These are phyloP conservation scores for Sterna hirundo DNA, from an alignment of 2,113 vertebrate species.

Conservation along the genomic window DNA sequence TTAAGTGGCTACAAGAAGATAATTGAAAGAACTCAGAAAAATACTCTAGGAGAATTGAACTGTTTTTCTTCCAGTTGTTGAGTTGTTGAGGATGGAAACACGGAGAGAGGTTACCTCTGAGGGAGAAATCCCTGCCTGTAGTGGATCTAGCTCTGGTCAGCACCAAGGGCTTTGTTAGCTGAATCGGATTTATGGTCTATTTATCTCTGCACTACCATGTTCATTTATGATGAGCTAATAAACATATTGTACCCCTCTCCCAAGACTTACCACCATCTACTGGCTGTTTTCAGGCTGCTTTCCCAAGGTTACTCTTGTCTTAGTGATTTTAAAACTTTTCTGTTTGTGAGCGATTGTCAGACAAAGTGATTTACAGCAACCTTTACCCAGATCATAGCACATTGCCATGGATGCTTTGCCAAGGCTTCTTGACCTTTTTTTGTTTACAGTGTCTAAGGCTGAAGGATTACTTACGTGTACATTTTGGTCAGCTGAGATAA, in stretches of 20 bases:
- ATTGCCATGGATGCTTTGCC: background rate
- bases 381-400: background rate
- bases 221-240: background rate
- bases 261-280: background rate
- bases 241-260: background rate
- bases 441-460: background rate
- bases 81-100: background rate
- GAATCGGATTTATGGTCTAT: background rate
- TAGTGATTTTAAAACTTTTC: background rate
- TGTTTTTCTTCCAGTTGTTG: background rate
- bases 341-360: background rate
- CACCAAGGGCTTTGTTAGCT: background rate
- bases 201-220: background rate
- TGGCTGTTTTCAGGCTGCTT: background rate
- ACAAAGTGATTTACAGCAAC: conserved; percentile 24
- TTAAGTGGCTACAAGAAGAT: background rate
- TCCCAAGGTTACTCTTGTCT: background rate
- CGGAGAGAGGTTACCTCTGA: background rate
- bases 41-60: background rate
- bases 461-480: background rate
- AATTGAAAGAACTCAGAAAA: background rate
- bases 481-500: conserved; percentile 37
- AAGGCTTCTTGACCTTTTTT: conserved; percentile 18
- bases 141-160: background rate
- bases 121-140: background rate